Percentiles rank a stretch among this genome's conserved stretches.
Evolutionary conservation across 2,888 invertebrate species (phyloP).

Genomic region (Parnassius mnemosyne): DNA sequence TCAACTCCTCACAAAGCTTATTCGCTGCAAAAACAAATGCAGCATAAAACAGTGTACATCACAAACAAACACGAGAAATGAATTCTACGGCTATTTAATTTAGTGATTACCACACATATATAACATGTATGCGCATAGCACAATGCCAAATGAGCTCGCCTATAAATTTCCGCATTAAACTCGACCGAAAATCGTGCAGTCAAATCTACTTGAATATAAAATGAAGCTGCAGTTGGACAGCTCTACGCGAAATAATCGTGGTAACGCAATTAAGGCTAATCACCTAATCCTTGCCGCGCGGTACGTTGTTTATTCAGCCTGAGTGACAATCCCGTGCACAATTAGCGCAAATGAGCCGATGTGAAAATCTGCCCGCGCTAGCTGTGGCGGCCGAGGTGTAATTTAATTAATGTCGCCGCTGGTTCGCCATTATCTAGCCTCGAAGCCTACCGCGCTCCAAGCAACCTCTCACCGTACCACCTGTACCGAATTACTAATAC

Average conservation of each 20-base stretch:
- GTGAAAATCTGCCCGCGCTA: conserved; percentile 74
- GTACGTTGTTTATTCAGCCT: conserved; percentile 79
- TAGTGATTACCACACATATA: conserved; percentile 9
- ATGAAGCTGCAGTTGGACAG: conserved; percentile 67
- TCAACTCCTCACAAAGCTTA: conserved; percentile 71
- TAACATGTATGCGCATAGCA: background rate
- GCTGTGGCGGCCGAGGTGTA: conserved; percentile 45
- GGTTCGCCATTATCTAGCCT: conserved; percentile 61
- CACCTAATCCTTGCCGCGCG: conserved; percentile 78
- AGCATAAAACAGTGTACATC: background rate
- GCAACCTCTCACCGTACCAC: background rate
- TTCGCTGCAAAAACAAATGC: conserved; percentile 53
- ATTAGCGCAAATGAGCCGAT: conserved; percentile 80
- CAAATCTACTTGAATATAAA: conserved; percentile 69
- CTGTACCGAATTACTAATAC: conserved; percentile 4
- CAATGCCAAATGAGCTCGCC: conserved; percentile 18
- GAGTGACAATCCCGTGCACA: conserved; percentile 80
- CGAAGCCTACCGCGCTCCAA: conserved; percentile 27
- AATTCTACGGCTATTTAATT: conserved; percentile 10
- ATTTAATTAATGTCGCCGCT: conserved; percentile 75
- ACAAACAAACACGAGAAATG: background rate
- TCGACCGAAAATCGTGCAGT: conserved; percentile 55
- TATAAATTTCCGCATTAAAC: conserved; percentile 23
- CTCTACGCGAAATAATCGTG: conserved; percentile 75
- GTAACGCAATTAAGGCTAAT: conserved; percentile 78